These are phyloP conservation scores for Lamellibrachia columna DNA, from an alignment of 2,888 invertebrate species.

Conservation along the genomic window DNA sequence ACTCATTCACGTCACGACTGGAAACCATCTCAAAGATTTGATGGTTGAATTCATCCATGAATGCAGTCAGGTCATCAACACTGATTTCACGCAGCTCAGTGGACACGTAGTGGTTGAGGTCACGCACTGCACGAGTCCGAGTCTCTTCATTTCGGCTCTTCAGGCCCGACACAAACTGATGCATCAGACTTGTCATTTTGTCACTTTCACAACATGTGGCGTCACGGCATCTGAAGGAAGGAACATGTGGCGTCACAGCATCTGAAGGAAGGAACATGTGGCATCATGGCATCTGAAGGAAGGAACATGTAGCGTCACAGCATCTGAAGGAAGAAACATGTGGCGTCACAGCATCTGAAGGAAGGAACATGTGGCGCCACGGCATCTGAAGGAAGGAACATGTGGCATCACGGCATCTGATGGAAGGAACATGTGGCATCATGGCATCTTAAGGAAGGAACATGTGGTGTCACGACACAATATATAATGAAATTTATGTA, in stretches of 20 bases:
- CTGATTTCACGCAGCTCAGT: slow-evolving; percentile 75
- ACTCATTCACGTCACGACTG: slow-evolving; percentile 89
- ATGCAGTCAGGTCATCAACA: slow-evolving; percentile 87
- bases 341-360: no score
- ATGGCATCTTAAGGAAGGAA: no score
- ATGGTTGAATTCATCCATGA: slow-evolving; percentile 94
- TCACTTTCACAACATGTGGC: not conserved
- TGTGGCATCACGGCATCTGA: no score
- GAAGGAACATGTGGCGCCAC: no score
- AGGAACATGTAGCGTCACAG: no score
- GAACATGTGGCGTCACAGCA: not conserved
- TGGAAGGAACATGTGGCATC: no score
- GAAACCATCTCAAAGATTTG: slow-evolving; percentile 97
- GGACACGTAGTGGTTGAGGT: slow-evolving; percentile 77
- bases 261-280: no score
- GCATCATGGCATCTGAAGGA: no score
- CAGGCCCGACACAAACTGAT: slow-evolving; percentile 79
- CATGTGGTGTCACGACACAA: no score
- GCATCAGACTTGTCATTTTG: slow-evolving; percentile 33
- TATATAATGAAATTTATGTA: no score
- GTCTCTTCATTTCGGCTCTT: slow-evolving; percentile 88
- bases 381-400: no score
- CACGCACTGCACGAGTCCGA: slow-evolving; percentile 51
- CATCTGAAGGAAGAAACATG: no score
- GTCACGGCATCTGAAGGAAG: not conserved